Evolutionary conservation across 2,888 invertebrate genomes (phyloP).

Genomic region (Philaethria dido): DNA sequence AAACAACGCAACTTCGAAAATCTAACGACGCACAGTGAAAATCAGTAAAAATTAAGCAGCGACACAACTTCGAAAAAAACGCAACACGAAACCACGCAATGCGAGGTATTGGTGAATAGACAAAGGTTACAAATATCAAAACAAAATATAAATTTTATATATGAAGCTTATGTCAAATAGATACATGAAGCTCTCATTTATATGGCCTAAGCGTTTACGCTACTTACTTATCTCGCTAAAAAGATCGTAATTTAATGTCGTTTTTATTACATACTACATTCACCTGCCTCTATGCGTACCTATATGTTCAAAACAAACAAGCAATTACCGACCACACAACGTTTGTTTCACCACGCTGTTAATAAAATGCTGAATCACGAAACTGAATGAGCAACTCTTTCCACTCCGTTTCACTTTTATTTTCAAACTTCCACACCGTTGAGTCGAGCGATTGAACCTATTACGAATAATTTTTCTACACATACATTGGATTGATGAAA

Average conservation of each 20-base stretch:
- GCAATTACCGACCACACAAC: conserved; percentile 30
- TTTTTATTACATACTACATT: conserved; percentile 14
- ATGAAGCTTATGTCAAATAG: background rate
- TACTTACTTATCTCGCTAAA: background rate
- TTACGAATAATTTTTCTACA: conserved; percentile 66
- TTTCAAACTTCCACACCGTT: conserved; percentile 73
- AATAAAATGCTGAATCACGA: conserved; percentile 68
- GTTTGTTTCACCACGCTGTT: conserved; percentile 46
- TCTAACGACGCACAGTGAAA: too few relatives aligned
- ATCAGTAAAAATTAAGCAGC: too few relatives aligned
- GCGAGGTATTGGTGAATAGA: too few relatives aligned
- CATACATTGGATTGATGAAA: conserved; percentile 47
- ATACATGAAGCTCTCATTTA: background rate
- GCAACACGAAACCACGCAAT: too few relatives aligned
- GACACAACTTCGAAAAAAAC: too few relatives aligned
- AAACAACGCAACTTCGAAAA: too few relatives aligned
- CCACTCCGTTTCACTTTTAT: conserved; percentile 74
- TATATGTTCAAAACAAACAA: conserved; percentile 35
- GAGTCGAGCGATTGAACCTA: conserved; percentile 71
- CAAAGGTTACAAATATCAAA: background rate
- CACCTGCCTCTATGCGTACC: conserved; percentile 10
- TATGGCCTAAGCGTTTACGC: background rate
- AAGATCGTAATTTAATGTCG: background rate
- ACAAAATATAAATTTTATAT: background rate
- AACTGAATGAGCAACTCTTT: conserved; percentile 71